A percentile compares a stretch with the other conserved stretches of the same genome.
Evolutionary conservation across 2,113 vertebrate species (phyloP).

Genomic region (Stigmatopora nigra): DNA sequence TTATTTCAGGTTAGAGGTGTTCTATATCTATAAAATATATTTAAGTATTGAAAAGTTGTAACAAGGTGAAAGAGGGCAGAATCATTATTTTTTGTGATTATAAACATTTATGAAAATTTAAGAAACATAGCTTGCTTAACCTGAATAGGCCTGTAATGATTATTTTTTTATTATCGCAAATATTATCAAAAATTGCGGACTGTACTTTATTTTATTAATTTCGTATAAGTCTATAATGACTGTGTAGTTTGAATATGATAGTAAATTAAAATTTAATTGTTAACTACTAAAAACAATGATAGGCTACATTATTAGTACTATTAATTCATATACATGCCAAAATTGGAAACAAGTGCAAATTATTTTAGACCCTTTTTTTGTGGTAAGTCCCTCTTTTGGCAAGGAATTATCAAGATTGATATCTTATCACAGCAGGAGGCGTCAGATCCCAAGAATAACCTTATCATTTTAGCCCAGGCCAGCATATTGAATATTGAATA

Average conservation of each 20-base stretch:
- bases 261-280: background rate
- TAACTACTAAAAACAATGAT: background rate
- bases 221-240: background rate
- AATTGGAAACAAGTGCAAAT: background rate
- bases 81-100: background rate
- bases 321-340: background rate
- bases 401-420: slow-evolving; percentile 3
- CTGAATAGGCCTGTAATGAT: background rate
- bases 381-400: slow-evolving; percentile 6
- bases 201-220: background rate
- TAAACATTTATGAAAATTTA: background rate
- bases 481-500: background rate
- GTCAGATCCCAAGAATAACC: slow-evolving; percentile 37
- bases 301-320: background rate
- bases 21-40: background rate
- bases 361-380: slow-evolving; percentile 11
- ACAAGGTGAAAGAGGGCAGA: background rate
- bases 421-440: slow-evolving; percentile 37
- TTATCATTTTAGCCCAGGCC: slow-evolving; percentile 32
- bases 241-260: background rate
- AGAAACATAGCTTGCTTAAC: background rate
- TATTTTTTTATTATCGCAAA: background rate
- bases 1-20: background rate
- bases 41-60: background rate
- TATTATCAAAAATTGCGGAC: background rate